Evolutionary conservation across 2,113 vertebrate species (phyloP).

Genomic region (Chloropsis cyanopogon): DNA sequence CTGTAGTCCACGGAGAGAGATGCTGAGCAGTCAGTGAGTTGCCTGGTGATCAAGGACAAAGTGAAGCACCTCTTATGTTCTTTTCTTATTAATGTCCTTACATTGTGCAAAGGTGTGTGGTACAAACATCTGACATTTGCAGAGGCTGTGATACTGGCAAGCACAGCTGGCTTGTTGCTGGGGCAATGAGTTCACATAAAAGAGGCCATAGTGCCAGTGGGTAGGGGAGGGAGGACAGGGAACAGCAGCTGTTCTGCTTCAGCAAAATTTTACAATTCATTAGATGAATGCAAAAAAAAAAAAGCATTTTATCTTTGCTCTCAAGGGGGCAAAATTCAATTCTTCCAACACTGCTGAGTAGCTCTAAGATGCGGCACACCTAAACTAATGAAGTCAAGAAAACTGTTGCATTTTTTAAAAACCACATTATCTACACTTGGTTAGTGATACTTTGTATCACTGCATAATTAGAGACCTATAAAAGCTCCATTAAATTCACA

Average conservation of each 20-base stretch:
- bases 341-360: neutral
- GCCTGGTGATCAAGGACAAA: neutral
- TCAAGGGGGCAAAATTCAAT: conserved; percentile 3
- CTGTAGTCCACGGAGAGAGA: neutral
- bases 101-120: neutral
- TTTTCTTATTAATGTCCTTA: neutral
- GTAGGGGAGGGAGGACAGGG: neutral
- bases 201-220: neutral
- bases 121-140: neutral
- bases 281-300: neutral
- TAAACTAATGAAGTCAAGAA: conserved; percentile 14
- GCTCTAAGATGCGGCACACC: neutral
- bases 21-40: neutral
- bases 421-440: conserved; percentile 14
- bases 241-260: conserved; percentile 26
- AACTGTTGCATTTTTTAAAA: conserved; percentile 39
- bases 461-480: conserved; percentile 6
- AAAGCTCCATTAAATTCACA: conserved; percentile 54
- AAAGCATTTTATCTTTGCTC: conserved; percentile 3
- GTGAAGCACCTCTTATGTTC: neutral
- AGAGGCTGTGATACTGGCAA: neutral
- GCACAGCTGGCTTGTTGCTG: neutral
- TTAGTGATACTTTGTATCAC: neutral
- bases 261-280: conserved; percentile 12
- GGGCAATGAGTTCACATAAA: neutral